phyloP scores from a whole-genome alignment of 2,113 vertebrate genomes.

The Chunga burmeisteri region DNA sequence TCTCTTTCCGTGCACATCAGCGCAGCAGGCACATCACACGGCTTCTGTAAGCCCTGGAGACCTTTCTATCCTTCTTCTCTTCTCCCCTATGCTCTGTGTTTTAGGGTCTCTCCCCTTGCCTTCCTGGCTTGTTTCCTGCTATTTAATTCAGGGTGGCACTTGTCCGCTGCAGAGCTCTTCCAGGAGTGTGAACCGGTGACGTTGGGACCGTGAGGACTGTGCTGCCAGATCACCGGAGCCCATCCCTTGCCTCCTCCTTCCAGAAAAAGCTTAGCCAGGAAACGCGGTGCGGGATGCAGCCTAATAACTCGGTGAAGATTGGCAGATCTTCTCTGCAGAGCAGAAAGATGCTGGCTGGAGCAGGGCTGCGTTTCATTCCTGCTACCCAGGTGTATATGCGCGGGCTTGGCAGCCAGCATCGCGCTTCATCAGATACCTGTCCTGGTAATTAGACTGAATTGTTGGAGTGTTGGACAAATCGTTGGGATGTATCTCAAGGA shows the following conservation, averaged over 20 bases:
- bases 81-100: not conserved
- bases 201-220: not conserved
- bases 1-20: not conserved
- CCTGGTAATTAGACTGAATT: conserved; percentile 7
- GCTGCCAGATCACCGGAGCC: not conserved
- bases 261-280: not conserved
- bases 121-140: not conserved
- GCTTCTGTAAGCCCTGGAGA: not conserved
- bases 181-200: not conserved
- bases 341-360: not conserved
- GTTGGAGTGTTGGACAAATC: not conserved
- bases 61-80: not conserved
- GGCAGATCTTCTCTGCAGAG: not conserved
- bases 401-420: not conserved
- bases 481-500: not conserved
- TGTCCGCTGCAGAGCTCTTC: not conserved
- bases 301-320: not conserved
- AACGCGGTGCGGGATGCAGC: accelerated
- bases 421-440: not conserved
- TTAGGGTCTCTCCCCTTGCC: not conserved
- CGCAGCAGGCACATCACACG: not conserved
- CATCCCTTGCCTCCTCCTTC: not conserved
- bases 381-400: not conserved
- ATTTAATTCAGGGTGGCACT: not conserved
- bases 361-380: not conserved